Conservation (phyloP, 2,888 invertebrate species). For the Tenthredo amoena region DNA sequence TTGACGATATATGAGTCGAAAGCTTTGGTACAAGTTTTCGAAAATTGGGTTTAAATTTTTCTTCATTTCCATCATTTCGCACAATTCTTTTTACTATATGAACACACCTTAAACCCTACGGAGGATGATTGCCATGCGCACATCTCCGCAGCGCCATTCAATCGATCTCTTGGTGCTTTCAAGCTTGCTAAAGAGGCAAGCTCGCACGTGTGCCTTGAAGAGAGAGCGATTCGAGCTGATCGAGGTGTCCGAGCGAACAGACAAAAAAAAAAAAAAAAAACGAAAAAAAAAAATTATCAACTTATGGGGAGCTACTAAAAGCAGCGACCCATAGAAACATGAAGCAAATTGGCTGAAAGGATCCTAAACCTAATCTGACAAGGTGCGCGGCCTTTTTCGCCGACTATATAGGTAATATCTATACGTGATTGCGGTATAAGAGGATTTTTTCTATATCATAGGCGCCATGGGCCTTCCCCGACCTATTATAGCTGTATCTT, state of each 20-base stretch:
- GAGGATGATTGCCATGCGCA: conserved; percentile 49
- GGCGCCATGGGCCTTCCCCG: neutral
- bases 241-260: conserved; percentile 24
- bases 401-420: neutral
- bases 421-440: conserved; percentile 33
- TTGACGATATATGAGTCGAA: neutral
- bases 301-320: neutral
- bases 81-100: neutral
- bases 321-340: neutral
- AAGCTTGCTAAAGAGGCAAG: conserved; percentile 48
- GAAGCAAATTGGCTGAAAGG: conserved; percentile 24
- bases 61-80: neutral
- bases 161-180: conserved; percentile 49
- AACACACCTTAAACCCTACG: conserved; percentile 40
- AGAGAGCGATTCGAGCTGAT: conserved; percentile 49
- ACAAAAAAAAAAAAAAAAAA: neutral
- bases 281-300: neutral
- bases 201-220: conserved; percentile 48
- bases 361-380: conserved; percentile 21
- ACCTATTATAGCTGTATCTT: conserved; percentile 9
- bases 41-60: neutral
- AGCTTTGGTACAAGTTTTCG: neutral
- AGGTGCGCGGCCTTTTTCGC: neutral
- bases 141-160: conserved; percentile 46
- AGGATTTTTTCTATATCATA: conserved; percentile 42